Conservation (phyloP, 2,113 vertebrate genomes). For the Tor tambroides region DNA sequence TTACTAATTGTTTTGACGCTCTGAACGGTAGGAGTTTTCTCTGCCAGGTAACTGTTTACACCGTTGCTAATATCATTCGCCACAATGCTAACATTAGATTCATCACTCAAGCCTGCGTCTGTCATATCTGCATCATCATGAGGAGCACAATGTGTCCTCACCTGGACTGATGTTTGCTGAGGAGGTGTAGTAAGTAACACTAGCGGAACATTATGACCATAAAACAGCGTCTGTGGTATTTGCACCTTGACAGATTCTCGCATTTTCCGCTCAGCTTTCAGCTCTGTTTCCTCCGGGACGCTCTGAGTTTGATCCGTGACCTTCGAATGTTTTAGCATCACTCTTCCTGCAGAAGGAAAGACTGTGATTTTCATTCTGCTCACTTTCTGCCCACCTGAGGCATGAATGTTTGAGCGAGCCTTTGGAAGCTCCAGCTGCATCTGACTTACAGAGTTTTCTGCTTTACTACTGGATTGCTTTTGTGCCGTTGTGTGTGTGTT, state of each 20-base stretch:
- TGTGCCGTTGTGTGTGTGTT: background rate
- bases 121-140: background rate
- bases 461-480: background rate
- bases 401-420: background rate
- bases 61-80: background rate
- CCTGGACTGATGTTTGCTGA: background rate
- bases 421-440: background rate
- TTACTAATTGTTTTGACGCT: background rate
- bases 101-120: background rate
- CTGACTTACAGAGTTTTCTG: background rate
- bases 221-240: conserved; percentile 78
- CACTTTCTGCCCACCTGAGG: conserved; percentile 58
- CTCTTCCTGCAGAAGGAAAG: conserved; percentile 66
- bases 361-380: conserved; percentile 77
- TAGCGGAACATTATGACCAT: conserved; percentile 74
- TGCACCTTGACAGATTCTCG: conserved; percentile 64
- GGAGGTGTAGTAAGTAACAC: conserved; percentile 71
- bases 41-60: background rate
- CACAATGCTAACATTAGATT: background rate
- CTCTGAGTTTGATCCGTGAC: background rate
- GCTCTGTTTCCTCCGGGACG: background rate
- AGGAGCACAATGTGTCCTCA: background rate
- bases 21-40: background rate
- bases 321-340: conserved; percentile 44
- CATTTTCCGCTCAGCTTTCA: background rate